Evolutionary conservation across 2,797 vertebrate genomes (phyloP).

Genomic region (Schizopygopsis malacanthus): DNA sequence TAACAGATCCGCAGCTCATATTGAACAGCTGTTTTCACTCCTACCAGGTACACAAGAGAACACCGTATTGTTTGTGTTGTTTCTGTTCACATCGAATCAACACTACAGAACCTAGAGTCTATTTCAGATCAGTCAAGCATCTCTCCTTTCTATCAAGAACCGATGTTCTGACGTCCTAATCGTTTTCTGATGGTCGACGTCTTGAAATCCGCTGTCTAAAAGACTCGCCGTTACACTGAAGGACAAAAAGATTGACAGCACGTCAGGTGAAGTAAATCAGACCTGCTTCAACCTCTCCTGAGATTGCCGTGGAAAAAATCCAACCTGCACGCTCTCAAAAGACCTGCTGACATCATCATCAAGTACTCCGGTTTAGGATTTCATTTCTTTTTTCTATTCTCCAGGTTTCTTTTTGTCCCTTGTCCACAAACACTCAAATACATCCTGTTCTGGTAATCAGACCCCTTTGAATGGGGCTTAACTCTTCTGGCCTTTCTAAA

Average conservation of each 20-base stretch:
- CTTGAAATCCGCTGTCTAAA: slow-evolving; percentile 2
- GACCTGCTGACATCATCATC: slow-evolving; percentile 42
- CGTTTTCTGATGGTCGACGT: slow-evolving; percentile 5
- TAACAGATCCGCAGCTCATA: neutral
- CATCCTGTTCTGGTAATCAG: slow-evolving; percentile 38
- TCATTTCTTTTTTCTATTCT: slow-evolving; percentile 33
- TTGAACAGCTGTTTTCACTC: neutral
- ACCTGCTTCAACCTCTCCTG: slow-evolving; percentile 29
- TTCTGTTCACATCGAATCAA: slow-evolving; percentile 6
- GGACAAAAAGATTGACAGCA: slow-evolving; percentile 36
- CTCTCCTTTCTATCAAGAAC: neutral
- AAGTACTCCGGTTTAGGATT: slow-evolving; percentile 21
- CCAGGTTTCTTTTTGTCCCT: slow-evolving; percentile 27
- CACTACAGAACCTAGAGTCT: neutral
- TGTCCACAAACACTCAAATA: slow-evolving; percentile 38
- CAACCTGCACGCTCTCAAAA: slow-evolving; percentile 14
- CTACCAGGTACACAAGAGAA: neutral
- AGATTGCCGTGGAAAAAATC: neutral
- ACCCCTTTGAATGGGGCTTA: slow-evolving; percentile 42
- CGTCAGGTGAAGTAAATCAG: slow-evolving; percentile 14
- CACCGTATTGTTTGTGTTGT: neutral
- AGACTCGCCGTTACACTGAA: slow-evolving; percentile 21
- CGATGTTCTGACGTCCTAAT: slow-evolving; percentile 3
- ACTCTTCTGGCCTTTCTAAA: slow-evolving; percentile 35
- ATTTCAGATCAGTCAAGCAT: slow-evolving; percentile 25